A percentile compares a stretch with the other conserved stretches of the same genome.
phyloP scores from a whole-genome alignment of 2,797 vertebrate genomes.

The Cryptoblepharus egeriae region DNA sequence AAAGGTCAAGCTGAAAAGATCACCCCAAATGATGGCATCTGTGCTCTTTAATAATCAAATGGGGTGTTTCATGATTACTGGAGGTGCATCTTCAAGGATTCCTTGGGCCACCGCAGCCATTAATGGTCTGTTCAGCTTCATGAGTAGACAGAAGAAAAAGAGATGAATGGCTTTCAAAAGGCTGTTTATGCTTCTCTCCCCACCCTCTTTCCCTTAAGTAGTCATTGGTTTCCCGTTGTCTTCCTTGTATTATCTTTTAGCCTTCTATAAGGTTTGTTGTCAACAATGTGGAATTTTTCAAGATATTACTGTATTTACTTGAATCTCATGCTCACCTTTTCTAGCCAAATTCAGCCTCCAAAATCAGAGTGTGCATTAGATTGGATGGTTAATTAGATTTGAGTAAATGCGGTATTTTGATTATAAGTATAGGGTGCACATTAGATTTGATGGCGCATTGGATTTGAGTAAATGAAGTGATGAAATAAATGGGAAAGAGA shows the following conservation, averaged over 20 bases:
- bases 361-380: too few species aligned
- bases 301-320: not conserved
- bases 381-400: too few species aligned
- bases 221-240: not conserved
- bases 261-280: not conserved
- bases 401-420: too few species aligned
- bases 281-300: not conserved
- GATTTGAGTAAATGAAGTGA: too few species aligned
- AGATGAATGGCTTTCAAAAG: conserved; percentile 62
- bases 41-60: conserved; percentile 69
- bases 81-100: conserved; percentile 64
- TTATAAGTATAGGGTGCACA: too few species aligned
- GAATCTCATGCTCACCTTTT: too few species aligned
- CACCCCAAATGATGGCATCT: conserved; percentile 56
- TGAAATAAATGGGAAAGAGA: not conserved
- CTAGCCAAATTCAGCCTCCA: too few species aligned
- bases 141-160: conserved; percentile 36
- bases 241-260: not conserved
- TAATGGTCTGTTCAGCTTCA: conserved; percentile 69
- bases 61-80: conserved; percentile 63
- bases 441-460: too few species aligned
- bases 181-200: conserved; percentile 43
- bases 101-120: conserved; percentile 58
- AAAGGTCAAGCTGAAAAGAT: conserved; percentile 71
- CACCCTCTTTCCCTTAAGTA: not conserved